These are phyloP conservation scores for Strix aluco DNA, from an alignment of 2,113 vertebrate genomes.

Conservation along the genomic window DNA sequence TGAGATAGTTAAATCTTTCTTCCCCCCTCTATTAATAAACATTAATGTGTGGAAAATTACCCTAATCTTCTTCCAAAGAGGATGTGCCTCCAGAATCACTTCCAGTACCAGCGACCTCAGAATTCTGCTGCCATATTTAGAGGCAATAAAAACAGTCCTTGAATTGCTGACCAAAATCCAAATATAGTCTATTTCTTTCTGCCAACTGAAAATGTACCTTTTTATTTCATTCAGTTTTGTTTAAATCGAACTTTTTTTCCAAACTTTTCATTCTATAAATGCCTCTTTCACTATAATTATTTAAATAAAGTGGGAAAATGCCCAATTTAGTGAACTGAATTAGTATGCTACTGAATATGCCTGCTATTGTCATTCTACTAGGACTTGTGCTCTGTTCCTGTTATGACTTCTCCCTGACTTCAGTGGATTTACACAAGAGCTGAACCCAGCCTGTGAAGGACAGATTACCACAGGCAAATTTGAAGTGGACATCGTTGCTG, in stretches of 20 bases:
- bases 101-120: conserved; percentile 50
- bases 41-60: conserved; percentile 57
- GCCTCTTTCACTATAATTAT: conserved; percentile 29
- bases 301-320: conserved; percentile 38
- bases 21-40: conserved; percentile 45
- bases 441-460: background rate
- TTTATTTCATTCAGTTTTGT: conserved; percentile 49
- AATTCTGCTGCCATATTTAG: conserved; percentile 62
- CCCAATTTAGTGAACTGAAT: conserved; percentile 28
- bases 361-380: background rate
- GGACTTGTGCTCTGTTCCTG: background rate
- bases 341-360: background rate
- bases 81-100: conserved; percentile 52
- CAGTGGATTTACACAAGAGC: background rate
- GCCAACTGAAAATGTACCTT: conserved; percentile 61
- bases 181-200: conserved; percentile 54
- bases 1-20: conserved; percentile 9
- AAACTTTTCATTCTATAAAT: conserved; percentile 60
- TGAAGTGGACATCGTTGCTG: background rate
- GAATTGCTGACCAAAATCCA: conserved; percentile 59
- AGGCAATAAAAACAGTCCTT: conserved; percentile 57
- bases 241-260: conserved; percentile 44
- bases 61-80: conserved; percentile 50
- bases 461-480: background rate
- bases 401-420: background rate